Evolutionary conservation across 2,113 vertebrate species (phyloP).

Genomic region (Ptyas mucosa): DNA sequence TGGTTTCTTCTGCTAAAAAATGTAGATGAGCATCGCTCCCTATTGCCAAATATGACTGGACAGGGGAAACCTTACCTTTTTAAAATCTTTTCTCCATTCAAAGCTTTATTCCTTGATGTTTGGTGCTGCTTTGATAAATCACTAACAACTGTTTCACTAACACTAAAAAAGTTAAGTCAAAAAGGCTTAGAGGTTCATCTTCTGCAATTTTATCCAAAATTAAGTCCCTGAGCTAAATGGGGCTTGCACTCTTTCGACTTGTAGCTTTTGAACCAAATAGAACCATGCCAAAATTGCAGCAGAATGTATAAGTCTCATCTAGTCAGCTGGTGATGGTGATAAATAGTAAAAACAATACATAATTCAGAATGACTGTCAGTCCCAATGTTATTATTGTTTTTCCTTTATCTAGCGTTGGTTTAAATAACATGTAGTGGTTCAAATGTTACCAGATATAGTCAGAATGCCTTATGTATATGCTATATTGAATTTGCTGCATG

Average conservation of each 20-base stretch:
- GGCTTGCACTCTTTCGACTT: background rate
- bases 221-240: background rate
- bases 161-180: background rate
- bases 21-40: background rate
- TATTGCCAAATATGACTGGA: background rate
- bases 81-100: background rate
- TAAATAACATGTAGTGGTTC: background rate
- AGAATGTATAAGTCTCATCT: background rate
- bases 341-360: background rate
- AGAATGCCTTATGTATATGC: background rate
- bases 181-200: background rate
- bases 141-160: background rate
- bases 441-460: background rate
- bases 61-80: background rate
- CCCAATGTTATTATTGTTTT: background rate
- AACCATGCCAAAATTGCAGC: background rate
- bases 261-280: background rate
- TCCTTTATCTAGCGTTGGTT: background rate
- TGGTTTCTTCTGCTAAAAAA: background rate
- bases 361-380: background rate
- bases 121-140: background rate
- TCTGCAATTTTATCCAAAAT: background rate
- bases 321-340: background rate
- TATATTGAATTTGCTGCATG: slow-evolving; percentile 41
- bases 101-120: background rate